A percentile compares a stretch with the other conserved stretches of the same genome.
Conservation (phyloP, 2,113 vertebrate genomes). For the Macquaria australasica region DNA sequence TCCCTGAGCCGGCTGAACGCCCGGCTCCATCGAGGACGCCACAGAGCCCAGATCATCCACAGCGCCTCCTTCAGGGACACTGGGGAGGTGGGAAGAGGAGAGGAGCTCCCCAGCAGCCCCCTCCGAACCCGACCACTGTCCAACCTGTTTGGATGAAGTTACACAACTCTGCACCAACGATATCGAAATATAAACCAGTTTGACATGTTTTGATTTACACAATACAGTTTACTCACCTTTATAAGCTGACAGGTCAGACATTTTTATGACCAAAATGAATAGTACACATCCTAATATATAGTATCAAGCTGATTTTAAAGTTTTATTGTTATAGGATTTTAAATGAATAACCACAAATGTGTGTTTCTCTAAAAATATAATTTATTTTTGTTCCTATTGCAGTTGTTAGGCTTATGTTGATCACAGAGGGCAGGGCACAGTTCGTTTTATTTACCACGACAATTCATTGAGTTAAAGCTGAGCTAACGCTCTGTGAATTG, state of each 20-base stretch:
- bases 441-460: slow-evolving; percentile 21
- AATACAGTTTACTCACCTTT: slow-evolving; percentile 38
- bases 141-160: slow-evolving; percentile 92
- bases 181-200: not conserved
- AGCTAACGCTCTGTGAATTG: not conserved
- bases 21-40: slow-evolving; percentile 90
- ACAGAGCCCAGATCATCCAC: slow-evolving; percentile 95
- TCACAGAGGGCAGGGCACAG: not conserved
- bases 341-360: slow-evolving; percentile 4
- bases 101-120: slow-evolving; percentile 84
- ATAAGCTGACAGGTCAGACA: slow-evolving; percentile 46
- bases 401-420: slow-evolving; percentile 27
- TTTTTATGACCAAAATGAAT: slow-evolving; percentile 25
- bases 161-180: slow-evolving; percentile 12
- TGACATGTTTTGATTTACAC: slow-evolving; percentile 25
- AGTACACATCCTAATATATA: not conserved
- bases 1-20: slow-evolving; percentile 89
- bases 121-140: slow-evolving; percentile 92
- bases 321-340: slow-evolving; percentile 41
- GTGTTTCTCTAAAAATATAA: slow-evolving; percentile 38
- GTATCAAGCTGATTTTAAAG: not conserved
- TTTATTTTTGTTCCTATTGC: slow-evolving; percentile 51
- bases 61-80: slow-evolving; percentile 89
- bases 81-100: slow-evolving; percentile 87
- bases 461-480: not conserved